These are phyloP conservation scores for Catotricha subobsoleta DNA, from an alignment of 2,888 invertebrate genomes.

Conservation along the genomic window DNA sequence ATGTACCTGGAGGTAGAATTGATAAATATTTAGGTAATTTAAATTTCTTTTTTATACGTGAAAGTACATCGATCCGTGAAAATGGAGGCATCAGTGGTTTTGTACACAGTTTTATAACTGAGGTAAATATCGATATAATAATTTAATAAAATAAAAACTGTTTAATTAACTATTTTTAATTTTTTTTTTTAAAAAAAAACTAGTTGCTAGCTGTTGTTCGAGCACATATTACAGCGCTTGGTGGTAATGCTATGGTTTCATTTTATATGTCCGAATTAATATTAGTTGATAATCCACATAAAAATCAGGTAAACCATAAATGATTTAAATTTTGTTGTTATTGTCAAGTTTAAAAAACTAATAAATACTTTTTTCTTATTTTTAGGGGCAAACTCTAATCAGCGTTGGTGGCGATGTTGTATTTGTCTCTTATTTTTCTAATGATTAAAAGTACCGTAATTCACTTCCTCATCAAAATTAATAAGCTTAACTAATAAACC, in stretches of 20 bases:
- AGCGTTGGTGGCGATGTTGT: constrained; percentile 93
- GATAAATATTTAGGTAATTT: constrained; percentile 75
- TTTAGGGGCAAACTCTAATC: constrained; percentile 86
- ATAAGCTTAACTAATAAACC: no score
- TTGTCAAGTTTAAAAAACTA: neutral
- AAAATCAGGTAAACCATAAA: constrained; percentile 63
- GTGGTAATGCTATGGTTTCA: constrained; percentile 89
- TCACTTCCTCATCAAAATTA: no score
- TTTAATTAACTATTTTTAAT: constrained; percentile 1
- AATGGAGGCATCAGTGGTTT: constrained; percentile 86
- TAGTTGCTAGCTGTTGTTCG: constrained; percentile 72
- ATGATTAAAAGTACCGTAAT: no score
- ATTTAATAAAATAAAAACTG: neutral
- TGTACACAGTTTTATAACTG: constrained; percentile 82
- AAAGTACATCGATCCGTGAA: constrained; percentile 82
- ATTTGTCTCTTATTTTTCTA: constrained; percentile 50
- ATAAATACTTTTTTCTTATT: constrained; percentile 16
- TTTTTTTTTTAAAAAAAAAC: constrained; percentile 7
- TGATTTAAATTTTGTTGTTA: constrained; percentile 8
- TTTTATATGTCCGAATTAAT: constrained; percentile 86
- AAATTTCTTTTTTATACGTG: constrained; percentile 88
- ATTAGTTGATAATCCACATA: constrained; percentile 81
- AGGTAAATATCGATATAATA: constrained; percentile 32
- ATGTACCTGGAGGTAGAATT: constrained; percentile 57
- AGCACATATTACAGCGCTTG: constrained; percentile 81